These are phyloP conservation scores for Camponotus vicinus DNA, from an alignment of 1,140 invertebrate species.

Conservation along the genomic window DNA sequence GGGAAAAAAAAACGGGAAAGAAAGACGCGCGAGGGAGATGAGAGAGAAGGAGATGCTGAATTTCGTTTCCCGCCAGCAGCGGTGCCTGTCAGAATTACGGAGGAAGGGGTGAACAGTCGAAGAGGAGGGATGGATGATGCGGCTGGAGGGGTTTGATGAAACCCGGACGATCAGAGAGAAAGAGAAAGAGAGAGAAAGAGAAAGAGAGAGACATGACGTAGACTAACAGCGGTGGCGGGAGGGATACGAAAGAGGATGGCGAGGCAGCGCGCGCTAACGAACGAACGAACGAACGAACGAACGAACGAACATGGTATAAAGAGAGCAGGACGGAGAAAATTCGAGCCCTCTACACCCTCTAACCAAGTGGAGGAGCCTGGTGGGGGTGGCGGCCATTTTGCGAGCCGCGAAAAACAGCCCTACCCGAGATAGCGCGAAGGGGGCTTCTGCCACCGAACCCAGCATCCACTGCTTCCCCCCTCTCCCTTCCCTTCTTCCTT, in stretches of 20 bases:
- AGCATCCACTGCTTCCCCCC: conserved; percentile 70
- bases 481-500: conserved; percentile 45
- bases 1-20: conserved; percentile 63
- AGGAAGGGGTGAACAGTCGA: conserved; percentile 41
- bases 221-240: conserved; percentile 45
- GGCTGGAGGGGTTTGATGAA: conserved; percentile 49
- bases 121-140: conserved; percentile 41
- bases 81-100: conserved; percentile 47
- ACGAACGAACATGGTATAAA: conserved; percentile 84
- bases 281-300: conserved; percentile 77
- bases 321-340: conserved; percentile 85
- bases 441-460: conserved; percentile 75
- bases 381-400: conserved; percentile 86
- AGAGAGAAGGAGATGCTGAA: conserved; percentile 50
- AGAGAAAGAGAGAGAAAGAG: conserved; percentile 54
- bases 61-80: conserved; percentile 56
- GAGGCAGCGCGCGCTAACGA: conserved; percentile 61
- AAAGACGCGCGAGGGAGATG: conserved; percentile 52
- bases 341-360: conserved; percentile 78
- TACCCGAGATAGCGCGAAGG: conserved; percentile 83
- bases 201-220: conserved; percentile 60
- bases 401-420: conserved; percentile 86
- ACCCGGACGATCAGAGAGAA: conserved; percentile 58
- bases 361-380: conserved; percentile 67
- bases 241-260: conserved; percentile 61